Evolutionary conservation across 1,140 invertebrate species (phyloP).

Genomic region (Coelopa frigida): DNA sequence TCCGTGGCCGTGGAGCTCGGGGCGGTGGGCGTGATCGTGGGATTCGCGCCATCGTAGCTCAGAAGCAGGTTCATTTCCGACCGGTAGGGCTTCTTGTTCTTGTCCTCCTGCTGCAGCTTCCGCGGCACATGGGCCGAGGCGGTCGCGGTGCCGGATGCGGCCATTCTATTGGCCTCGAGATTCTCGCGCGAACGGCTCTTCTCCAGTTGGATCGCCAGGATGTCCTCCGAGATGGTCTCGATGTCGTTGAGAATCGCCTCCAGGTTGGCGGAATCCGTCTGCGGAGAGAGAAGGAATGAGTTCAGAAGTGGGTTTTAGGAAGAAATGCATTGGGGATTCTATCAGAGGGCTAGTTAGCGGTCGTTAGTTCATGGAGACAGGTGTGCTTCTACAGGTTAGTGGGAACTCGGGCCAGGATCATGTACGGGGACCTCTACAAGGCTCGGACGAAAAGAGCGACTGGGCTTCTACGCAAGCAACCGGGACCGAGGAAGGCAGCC

Average conservation of each 20-base stretch:
- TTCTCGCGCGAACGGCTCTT: constrained; percentile 37
- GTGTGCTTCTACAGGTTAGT: no score
- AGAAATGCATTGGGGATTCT: background rate
- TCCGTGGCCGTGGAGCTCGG: constrained; percentile 11
- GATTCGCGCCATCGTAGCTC: constrained; percentile 29
- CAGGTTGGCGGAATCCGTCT: constrained; percentile 44
- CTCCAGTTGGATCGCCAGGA: constrained; percentile 37
- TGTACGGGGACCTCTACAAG: no score
- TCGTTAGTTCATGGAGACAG: no score
- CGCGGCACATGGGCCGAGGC: background rate
- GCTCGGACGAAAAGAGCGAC: no score
- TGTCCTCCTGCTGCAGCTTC: constrained; percentile 16
- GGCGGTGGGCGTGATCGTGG: constrained; percentile 18
- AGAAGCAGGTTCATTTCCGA: constrained; percentile 42
- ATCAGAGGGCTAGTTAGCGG: no score
- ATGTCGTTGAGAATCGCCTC: constrained; percentile 49
- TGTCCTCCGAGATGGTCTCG: constrained; percentile 47
- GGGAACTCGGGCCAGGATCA: no score
- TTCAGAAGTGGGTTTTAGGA: background rate
- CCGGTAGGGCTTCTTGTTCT: constrained; percentile 35
- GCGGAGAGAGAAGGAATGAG: background rate
- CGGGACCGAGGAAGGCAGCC: no score
- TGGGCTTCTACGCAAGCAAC: no score
- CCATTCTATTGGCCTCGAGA: constrained; percentile 6
- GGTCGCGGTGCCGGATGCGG: no score